These are phyloP conservation scores for Canis aureus DNA, from an alignment of 2,113 vertebrate species.

Conservation along the genomic window DNA sequence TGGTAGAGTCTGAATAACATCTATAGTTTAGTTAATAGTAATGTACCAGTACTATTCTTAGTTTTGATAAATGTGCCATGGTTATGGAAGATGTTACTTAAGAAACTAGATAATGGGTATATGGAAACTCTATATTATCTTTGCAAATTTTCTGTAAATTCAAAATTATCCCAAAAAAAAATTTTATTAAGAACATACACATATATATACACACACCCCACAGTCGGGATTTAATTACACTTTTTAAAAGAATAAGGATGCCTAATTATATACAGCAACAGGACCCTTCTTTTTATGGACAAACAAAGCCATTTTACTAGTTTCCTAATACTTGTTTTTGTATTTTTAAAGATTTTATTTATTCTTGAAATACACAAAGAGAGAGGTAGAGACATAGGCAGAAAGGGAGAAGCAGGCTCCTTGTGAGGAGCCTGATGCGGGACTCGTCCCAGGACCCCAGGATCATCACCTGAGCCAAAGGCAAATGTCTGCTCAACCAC, in stretches of 20 bases:
- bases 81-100: neutral
- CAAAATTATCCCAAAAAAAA: constrained; percentile 18
- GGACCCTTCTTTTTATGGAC: neutral
- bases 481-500: too few species aligned
- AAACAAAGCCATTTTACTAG: constrained; percentile 21
- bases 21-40: neutral
- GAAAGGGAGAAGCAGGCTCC: too few species aligned
- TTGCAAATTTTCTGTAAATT: neutral
- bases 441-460: too few species aligned
- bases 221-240: neutral
- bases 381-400: too few species aligned
- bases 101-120: neutral
- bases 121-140: neutral
- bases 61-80: constrained; percentile 29
- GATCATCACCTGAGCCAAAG: too few species aligned
- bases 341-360: too few species aligned
- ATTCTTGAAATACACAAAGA: too few species aligned
- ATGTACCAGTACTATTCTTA: constrained; percentile 5
- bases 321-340: neutral
- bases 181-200: neutral
- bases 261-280: neutral
- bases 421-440: too few species aligned
- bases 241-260: neutral
- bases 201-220: neutral
- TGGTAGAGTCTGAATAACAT: neutral